A percentile compares a stretch with the other conserved stretches of the same genome.
Evolutionary conservation across 2,888 invertebrate species (phyloP).

Genomic region (Psococerastis gibbosa): DNA sequence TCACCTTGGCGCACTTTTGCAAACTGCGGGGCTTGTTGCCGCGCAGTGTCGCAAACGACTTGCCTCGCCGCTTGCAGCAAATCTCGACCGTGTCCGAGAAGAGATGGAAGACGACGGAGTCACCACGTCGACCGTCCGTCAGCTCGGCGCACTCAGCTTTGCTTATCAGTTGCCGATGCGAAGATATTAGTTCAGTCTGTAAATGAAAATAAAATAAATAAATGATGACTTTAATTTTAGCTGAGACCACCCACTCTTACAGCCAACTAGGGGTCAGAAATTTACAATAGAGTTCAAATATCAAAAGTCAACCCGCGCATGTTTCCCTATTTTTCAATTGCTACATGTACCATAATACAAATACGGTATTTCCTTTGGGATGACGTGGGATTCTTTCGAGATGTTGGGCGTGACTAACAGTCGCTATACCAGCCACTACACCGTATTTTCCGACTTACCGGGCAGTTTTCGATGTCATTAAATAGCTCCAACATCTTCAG

Average conservation of each 20-base stretch:
- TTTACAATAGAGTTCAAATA: too few relatives aligned
- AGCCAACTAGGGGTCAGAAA: too few relatives aligned
- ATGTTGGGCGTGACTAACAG: too few relatives aligned
- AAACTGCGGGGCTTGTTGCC: slow-evolving; percentile 44
- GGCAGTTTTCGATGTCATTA: slow-evolving; percentile 95
- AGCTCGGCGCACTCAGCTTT: slow-evolving; percentile 79
- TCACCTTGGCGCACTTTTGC: slow-evolving; percentile 25
- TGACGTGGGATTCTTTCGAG: too few relatives aligned
- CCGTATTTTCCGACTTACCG: slow-evolving; percentile 54
- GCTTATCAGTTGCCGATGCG: slow-evolving; percentile 74
- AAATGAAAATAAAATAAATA: slow-evolving; percentile 18
- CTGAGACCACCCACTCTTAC: too few relatives aligned
- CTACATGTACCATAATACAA: too few relatives aligned
- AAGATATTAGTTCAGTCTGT: slow-evolving; percentile 78
- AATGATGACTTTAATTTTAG: too few relatives aligned
- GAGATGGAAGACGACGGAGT: slow-evolving; percentile 71
- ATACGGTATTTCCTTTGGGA: too few relatives aligned
- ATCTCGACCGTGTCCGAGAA: slow-evolving; percentile 93
- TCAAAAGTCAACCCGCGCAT: too few relatives aligned
- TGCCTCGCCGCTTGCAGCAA: slow-evolving; percentile 54
- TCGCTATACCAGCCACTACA: too few relatives aligned
- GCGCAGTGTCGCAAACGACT: slow-evolving; percentile 48
- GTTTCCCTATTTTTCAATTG: neutral
- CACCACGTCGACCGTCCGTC: slow-evolving; percentile 60
- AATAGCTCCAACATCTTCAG: slow-evolving; percentile 93